Evolutionary conservation across 2,888 invertebrate species (phyloP), one percentile per base, ranked within the genome.

Genomic region (Eudemis profundana): DNA sequence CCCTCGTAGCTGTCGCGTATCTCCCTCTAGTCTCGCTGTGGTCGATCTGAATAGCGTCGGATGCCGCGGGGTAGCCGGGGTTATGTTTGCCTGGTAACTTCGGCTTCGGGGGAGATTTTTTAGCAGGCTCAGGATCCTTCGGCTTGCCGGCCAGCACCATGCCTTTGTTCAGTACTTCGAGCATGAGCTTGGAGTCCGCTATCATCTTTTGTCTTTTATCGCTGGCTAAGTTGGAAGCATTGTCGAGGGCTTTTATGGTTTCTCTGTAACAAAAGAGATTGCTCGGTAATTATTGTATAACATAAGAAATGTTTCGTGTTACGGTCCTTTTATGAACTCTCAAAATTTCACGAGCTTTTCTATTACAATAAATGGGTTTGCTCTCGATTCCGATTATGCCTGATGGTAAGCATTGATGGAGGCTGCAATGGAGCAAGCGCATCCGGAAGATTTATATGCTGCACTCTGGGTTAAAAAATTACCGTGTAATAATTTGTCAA

Each of bases 171-270:
- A 95, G 90, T 78, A 95, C 93, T 76, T 94, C 94, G 42, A 96
- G 84, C 96, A 96, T 96, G 0, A 96, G 85, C 78, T 95, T 94
- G 0, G 95, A 93, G 75, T 96, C 95, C 7, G 93, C 88, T 68
- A 94, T 93, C 83, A 94, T 86, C 79, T 95, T 95, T 66, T 93
- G 90, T 49, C 93, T 93, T 73, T 93, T 94, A 49, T 95, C 95
- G 40, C 92, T 82, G 0, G 94, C 83, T 2, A 97, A 74, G 51
- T 81, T 87, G 51, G 93, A 94, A 0, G 95, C 93, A 69, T 94
- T 93, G 78, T 96, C 96, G 53, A 96, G 85, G 0, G 94, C 87
- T 21, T 90, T 92, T n/a, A 96, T 90, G 5, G 96, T 95, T 68
- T 93, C 93, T 74, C 94, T 94, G 73, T 33, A 85, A 83, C 62